phyloP scores from a whole-genome alignment of 2,888 invertebrate species.

The Ornithoptera alexandrae region DNA sequence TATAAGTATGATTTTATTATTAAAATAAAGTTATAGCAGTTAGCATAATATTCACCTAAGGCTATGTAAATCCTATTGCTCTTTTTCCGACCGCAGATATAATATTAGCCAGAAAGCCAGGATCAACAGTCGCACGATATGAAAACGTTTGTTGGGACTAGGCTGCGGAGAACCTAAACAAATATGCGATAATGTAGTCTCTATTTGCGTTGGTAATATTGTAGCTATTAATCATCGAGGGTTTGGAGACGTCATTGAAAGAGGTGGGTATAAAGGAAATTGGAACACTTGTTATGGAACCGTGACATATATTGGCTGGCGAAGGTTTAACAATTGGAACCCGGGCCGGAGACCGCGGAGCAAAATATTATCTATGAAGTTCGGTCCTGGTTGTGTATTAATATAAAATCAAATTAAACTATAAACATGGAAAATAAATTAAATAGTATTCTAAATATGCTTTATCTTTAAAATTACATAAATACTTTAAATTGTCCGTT shows the following conservation, averaged over 20 bases:
- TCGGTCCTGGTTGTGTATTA: neutral
- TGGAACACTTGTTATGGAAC: slow-evolving; percentile 30
- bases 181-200: slow-evolving; percentile 31
- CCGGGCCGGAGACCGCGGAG: slow-evolving; percentile 25
- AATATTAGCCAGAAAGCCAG: slow-evolving; percentile 24
- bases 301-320: slow-evolving; percentile 15
- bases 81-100: slow-evolving; percentile 11
- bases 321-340: slow-evolving; percentile 15
- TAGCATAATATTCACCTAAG: neutral
- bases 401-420: no score
- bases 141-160: slow-evolving; percentile 31
- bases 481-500: no score
- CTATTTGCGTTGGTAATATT: slow-evolving; percentile 35
- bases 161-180: slow-evolving; percentile 32
- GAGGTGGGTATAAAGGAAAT: slow-evolving; percentile 29
- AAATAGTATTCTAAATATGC: no score
- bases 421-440: no score
- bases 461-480: no score
- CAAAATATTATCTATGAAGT: neutral
- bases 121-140: slow-evolving; percentile 26
- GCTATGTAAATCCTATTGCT: slow-evolving; percentile 2
- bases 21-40: neutral
- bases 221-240: slow-evolving; percentile 34
- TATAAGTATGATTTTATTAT: neutral
- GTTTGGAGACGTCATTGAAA: slow-evolving; percentile 26